Conservation (phyloP, 2,888 invertebrate species). For the Ganaspis brasiliensis region DNA sequence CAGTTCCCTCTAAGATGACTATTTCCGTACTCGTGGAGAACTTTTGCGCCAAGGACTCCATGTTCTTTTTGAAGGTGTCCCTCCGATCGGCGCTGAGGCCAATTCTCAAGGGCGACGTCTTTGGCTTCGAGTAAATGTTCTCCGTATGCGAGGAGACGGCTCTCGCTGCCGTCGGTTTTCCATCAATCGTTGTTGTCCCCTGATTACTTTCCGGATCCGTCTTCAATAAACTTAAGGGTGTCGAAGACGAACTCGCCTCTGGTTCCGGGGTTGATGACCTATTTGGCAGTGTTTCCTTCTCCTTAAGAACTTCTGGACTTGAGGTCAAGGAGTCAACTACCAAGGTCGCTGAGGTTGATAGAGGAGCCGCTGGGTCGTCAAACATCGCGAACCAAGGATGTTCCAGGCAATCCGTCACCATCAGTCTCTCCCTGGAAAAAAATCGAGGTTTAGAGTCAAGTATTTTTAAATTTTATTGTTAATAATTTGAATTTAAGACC, state of each 20-base stretch:
- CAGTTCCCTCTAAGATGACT: conserved; percentile 72
- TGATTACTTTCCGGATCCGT: conserved; percentile 42
- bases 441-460: conserved; percentile 17
- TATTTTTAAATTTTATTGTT: neutral
- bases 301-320: conserved; percentile 47
- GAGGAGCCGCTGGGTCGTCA: conserved; percentile 67
- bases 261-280: conserved; percentile 57
- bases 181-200: conserved; percentile 48
- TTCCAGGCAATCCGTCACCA: conserved; percentile 93
- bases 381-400: conserved; percentile 90
- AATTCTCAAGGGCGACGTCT: conserved; percentile 59
- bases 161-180: conserved; percentile 44
- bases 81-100: conserved; percentile 79
- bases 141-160: conserved; percentile 70
- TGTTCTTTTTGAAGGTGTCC: conserved; percentile 79
- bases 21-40: conserved; percentile 76
- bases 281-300: conserved; percentile 36
- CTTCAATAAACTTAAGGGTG: neutral
- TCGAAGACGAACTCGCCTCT: neutral
- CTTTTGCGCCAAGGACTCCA: conserved; percentile 79
- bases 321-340: conserved; percentile 7
- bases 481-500: no score
- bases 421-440: conserved; percentile 90
- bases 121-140: conserved; percentile 65
- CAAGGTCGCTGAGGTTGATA: conserved; percentile 48